Conservation (phyloP, 1,140 invertebrate genomes). For the Apocrypta bakeri region DNA sequence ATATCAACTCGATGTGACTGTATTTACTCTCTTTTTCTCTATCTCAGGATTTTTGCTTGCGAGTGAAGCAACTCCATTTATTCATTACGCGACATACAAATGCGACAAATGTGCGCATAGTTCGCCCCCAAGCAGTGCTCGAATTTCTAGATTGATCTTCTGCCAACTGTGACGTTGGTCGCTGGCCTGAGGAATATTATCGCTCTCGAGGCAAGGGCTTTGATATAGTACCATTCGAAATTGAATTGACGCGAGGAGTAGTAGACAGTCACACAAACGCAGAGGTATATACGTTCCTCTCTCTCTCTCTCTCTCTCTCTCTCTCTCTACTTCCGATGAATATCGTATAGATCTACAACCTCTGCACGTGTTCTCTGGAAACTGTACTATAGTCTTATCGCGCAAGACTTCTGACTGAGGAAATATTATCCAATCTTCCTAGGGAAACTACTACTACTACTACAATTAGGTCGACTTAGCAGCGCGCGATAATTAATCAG, state of each 20-base stretch:
- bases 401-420: not conserved
- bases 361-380: not conserved
- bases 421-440: not conserved
- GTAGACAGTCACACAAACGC: no score
- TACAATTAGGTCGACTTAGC: not conserved
- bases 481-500: not conserved
- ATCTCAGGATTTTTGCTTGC: not conserved
- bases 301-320: no score
- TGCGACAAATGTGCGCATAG: not conserved
- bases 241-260: constrained; percentile 5
- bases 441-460: not conserved
- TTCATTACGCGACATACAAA: constrained; percentile 5
- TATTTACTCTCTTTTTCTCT: no score
- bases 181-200: constrained; percentile 1
- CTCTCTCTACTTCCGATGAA: not conserved
- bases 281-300: no score
- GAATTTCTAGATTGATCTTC: constrained; percentile 15
- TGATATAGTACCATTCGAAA: constrained; percentile 1
- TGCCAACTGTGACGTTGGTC: not conserved
- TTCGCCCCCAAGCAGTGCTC: not conserved
- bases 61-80: not conserved
- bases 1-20: no score
- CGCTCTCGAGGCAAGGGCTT: not conserved
- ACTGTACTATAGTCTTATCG: not conserved
- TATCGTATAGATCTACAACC: not conserved